Conservation (phyloP, 2,888 invertebrate species). For the Erynnis tages region DNA sequence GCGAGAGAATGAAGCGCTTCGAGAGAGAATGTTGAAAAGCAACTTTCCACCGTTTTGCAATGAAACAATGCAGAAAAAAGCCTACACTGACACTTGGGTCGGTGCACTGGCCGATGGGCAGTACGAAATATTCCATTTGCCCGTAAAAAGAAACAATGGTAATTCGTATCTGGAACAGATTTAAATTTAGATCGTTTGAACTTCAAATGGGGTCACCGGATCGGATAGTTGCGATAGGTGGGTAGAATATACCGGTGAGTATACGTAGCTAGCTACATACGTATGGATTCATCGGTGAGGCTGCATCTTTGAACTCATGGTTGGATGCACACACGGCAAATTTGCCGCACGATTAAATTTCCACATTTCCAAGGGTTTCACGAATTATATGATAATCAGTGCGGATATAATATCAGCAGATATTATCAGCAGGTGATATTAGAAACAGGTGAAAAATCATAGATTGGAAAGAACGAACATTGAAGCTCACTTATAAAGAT, state of each 20-base stretch:
- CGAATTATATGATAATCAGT: conserved; percentile 20
- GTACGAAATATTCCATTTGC: conserved; percentile 16
- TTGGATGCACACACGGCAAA: conserved; percentile 16
- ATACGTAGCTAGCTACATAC: too few species aligned
- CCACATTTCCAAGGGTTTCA: conserved; percentile 21
- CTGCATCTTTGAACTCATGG: conserved; percentile 27
- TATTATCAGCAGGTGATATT: background rate
- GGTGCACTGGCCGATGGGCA: background rate
- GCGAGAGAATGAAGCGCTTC: conserved; percentile 14
- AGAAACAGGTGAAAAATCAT: too few species aligned
- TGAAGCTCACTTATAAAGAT: too few species aligned
- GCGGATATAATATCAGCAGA: conserved; percentile 6
- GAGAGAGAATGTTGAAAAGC: conserved; percentile 17
- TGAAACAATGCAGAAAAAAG: conserved; percentile 21
- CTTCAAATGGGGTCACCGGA: conserved; percentile 24
- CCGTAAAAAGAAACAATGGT: conserved; percentile 18
- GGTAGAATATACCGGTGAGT: too few species aligned
- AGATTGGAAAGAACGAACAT: too few species aligned
- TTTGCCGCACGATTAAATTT: conserved; percentile 24
- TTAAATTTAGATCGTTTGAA: conserved; percentile 22
- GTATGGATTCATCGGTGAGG: conserved; percentile 14
- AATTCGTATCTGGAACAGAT: conserved; percentile 19
- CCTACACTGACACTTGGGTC: conserved; percentile 9
- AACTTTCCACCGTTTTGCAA: conserved; percentile 17
- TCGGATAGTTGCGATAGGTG: conserved; percentile 19